Conservation (phyloP, 2,888 invertebrate genomes). For the Mylabris sibirica region DNA sequence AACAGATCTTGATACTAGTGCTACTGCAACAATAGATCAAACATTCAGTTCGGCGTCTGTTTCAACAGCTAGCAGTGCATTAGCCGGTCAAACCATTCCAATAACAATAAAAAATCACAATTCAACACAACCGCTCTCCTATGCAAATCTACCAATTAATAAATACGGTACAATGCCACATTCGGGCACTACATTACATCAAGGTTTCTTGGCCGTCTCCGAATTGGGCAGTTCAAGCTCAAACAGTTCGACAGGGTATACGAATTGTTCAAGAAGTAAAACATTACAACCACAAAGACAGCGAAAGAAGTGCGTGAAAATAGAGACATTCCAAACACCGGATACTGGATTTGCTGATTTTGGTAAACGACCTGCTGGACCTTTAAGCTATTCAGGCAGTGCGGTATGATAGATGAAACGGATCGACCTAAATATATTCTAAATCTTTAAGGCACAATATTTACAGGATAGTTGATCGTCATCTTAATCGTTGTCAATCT, state of each 20-base stretch:
- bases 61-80: conserved; percentile 36
- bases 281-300: conserved; percentile 57
- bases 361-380: conserved; percentile 24
- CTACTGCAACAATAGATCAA: conserved; percentile 49
- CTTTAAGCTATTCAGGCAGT: conserved; percentile 56
- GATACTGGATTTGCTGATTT: conserved; percentile 54
- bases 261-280: conserved; percentile 54
- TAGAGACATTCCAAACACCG: conserved; percentile 60
- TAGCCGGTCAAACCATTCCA: conserved; percentile 62
- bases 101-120: conserved; percentile 60
- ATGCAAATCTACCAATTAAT: conserved; percentile 46
- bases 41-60: conserved; percentile 39
- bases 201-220: conserved; percentile 59
- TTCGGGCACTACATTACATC: conserved; percentile 56
- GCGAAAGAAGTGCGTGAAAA: conserved; percentile 58
- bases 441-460: conserved; percentile 35
- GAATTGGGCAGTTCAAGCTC: conserved; percentile 58
- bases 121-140: conserved; percentile 46
- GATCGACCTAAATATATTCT: conserved; percentile 37
- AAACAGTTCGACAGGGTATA: conserved; percentile 57
- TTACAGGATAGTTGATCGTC: conserved; percentile 14
- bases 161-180: conserved; percentile 59
- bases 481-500: conserved; percentile 13
- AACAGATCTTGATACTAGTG: conserved; percentile 43
- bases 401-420: conserved; percentile 55